Base-by-base conservation (phyloP, 2,888 invertebrate species). In the Opisthograptis luteolata region DNA sequence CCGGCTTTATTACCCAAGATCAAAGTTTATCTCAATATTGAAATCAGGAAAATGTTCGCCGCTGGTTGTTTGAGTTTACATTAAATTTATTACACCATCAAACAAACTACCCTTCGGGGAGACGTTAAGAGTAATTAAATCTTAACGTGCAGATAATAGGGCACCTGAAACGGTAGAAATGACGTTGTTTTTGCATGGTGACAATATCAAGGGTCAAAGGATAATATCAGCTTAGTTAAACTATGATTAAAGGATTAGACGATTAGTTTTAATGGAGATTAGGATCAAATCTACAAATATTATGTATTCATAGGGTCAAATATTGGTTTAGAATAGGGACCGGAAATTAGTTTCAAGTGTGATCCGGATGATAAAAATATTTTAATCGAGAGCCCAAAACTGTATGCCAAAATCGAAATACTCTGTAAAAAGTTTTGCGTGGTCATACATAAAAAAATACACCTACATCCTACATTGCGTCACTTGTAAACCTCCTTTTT, bases 11-110 rank as follows among this genome's bases (percentile, higher is more conserved):
- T 47, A 42, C 49, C 45, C 31, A 30, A 47, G 55, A 55, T 55
- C 52, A 55, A 55, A 55, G 49, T 51, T 54, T 49, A 54, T 55
- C 53, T 44, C 31, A 49, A 58, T 46, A 59, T 59, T 51, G 48
- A 62, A 53, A 55, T 51, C 51, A 35, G 46, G 55, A 55, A 47
- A 53, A 46, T 44, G 57, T 46, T 54, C 48, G 48, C 30, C 47
- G 42, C 40, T 25, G 45, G 32, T 45, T 53, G 45, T 48, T 51
- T 42, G 48, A 56, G 50, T 55, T 59, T 54, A 55, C 48, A 51
- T 56, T 53, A 55, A 54, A 60, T 56, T 62, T 62, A 60, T 58
- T 54, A 61, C 49, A 52, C 31, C 55, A 40, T 45, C 58, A 41
- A 55, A 53, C 51, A 58, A 58, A 54, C 47, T 56, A 50, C 49